Evolutionary conservation across 2,888 invertebrate species (phyloP).

Genomic region (Macropis europaea): DNA sequence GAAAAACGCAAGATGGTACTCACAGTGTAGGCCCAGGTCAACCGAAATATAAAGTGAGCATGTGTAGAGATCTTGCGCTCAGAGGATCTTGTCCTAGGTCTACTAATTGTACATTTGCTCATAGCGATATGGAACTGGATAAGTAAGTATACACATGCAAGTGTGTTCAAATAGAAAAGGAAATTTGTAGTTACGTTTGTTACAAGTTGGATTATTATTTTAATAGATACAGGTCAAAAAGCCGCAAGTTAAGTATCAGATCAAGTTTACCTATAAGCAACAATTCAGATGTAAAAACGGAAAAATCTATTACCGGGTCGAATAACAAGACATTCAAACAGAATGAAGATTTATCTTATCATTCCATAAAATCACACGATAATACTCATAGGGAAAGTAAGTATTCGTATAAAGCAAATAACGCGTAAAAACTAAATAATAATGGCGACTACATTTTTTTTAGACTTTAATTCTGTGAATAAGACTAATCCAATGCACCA

Average conservation of each 20-base stretch:
- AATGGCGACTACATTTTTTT: slow-evolving; percentile 6
- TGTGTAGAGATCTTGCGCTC: slow-evolving; percentile 92
- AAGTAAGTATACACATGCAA: slow-evolving; percentile 81
- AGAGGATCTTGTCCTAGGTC: slow-evolving; percentile 93
- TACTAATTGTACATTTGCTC: slow-evolving; percentile 94
- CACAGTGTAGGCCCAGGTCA: slow-evolving; percentile 81
- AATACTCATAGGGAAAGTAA: slow-evolving; percentile 74
- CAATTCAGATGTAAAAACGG: slow-evolving; percentile 68
- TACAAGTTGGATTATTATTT: neutral
- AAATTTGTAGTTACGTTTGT: neutral
- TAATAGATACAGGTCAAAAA: slow-evolving; percentile 84
- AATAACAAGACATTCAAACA: slow-evolving; percentile 74
- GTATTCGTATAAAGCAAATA: slow-evolving; percentile 13
- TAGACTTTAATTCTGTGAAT: slow-evolving; percentile 70
- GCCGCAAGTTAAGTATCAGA: slow-evolving; percentile 81
- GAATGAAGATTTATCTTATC: slow-evolving; percentile 76
- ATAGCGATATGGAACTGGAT: slow-evolving; percentile 94
- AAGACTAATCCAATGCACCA: slow-evolving; percentile 69
- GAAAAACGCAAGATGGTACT: slow-evolving; percentile 83
- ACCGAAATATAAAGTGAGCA: slow-evolving; percentile 92
- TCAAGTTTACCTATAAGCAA: slow-evolving; percentile 66
- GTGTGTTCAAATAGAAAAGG: neutral
- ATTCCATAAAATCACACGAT: slow-evolving; percentile 71
- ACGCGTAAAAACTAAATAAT: neutral
- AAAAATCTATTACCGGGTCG: slow-evolving; percentile 69